Evolutionary conservation across 1,140 invertebrate species (phyloP).

Genomic region (Bombus balteatus): DNA sequence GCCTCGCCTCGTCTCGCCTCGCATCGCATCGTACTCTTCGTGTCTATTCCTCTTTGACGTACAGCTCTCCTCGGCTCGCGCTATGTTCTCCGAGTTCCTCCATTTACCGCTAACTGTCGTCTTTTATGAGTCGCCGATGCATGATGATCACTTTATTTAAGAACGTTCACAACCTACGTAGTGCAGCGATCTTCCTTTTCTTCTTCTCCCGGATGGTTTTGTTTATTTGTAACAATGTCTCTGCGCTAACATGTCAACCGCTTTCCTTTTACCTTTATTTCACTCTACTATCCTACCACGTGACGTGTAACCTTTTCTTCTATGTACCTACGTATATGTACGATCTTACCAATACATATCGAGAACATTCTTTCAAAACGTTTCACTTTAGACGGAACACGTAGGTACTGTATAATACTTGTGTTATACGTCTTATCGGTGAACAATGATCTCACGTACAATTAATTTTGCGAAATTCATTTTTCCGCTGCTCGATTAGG

Average conservation of each 20-base stretch:
- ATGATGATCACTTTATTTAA: slow-evolving; percentile 38
- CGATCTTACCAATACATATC: no score
- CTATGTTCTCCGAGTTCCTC: slow-evolving; percentile 4
- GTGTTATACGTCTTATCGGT: accelerated
- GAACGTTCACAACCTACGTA: slow-evolving; percentile 14
- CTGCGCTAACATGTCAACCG: not conserved
- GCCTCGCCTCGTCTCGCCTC: not conserved
- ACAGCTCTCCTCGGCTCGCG: not conserved
- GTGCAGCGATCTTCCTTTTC: not conserved
- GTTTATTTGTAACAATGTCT: slow-evolving; percentile 2
- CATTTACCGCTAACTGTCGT: slow-evolving; percentile 42
- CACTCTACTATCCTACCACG: not conserved
- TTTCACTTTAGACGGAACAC: no score
- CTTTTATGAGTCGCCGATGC: slow-evolving; percentile 21
- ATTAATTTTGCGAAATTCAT: no score
- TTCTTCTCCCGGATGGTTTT: not conserved
- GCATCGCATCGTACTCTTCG: slow-evolving; percentile 1
- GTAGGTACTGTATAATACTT: no score
- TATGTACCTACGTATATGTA: accelerated
- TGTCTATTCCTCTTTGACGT: slow-evolving; percentile 27
- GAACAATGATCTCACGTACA: accelerated
- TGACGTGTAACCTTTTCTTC: not conserved
- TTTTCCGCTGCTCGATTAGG: no score
- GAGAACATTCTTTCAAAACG: no score
- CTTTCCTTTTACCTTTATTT: not conserved